A percentile compares a stretch with the other conserved stretches of the same genome.
phyloP scores from a whole-genome alignment of 2,888 invertebrate genomes.

The Drosophila nigricruria region DNA sequence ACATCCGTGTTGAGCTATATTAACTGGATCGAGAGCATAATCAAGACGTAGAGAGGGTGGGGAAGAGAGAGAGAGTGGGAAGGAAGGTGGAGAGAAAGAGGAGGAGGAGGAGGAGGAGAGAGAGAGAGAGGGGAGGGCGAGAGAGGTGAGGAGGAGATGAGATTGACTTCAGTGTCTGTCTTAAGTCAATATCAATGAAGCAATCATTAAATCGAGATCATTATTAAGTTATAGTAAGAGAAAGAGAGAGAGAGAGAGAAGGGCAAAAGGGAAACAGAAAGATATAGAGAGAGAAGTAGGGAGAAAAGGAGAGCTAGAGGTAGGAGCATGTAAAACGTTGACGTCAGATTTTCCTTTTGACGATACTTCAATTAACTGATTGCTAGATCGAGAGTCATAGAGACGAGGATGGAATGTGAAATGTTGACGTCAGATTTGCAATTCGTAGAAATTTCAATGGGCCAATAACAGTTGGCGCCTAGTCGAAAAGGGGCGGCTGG shows the following conservation, averaged over 20 bases:
- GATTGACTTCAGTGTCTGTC: not conserved
- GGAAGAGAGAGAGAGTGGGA: not conserved
- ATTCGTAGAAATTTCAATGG: constrained; percentile 16
- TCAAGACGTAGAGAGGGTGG: constrained; percentile 22
- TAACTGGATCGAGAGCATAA: constrained; percentile 87
- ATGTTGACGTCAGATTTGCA: constrained; percentile 50
- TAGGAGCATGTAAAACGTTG: constrained; percentile 18
- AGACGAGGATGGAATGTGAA: constrained; percentile 7
- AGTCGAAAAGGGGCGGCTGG: not conserved
- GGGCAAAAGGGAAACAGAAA: not conserved
- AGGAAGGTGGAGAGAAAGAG: not conserved
- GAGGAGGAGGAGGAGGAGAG: too few relatives aligned
- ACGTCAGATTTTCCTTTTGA: constrained; percentile 43
- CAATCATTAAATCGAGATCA: not conserved
- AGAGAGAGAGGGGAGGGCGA: not conserved
- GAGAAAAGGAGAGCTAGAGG: too few relatives aligned
- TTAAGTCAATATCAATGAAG: not conserved
- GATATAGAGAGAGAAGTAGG: not conserved
- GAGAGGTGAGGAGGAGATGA: too few relatives aligned
- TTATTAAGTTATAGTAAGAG: not conserved
- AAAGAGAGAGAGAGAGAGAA: not conserved
- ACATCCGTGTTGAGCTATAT: constrained; percentile 84
- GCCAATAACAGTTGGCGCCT: constrained; percentile 30
- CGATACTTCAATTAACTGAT: constrained; percentile 3
- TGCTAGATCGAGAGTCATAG: not conserved